Conservation (phyloP, 2,797 vertebrate genomes). For the Clarias fuscus region DNA sequence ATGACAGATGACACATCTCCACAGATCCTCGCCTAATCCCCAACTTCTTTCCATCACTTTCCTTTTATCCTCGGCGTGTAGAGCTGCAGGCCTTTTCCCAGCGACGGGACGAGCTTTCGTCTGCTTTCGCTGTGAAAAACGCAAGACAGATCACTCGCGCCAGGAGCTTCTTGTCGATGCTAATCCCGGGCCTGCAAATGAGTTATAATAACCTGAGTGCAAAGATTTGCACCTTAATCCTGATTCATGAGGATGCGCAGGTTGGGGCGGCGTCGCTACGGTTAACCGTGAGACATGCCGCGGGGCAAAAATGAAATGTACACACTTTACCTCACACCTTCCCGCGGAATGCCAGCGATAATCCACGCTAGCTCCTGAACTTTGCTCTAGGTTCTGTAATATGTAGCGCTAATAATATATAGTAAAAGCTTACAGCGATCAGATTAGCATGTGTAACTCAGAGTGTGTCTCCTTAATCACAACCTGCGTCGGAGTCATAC, state of each 20-base stretch:
- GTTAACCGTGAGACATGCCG: constrained; percentile 1
- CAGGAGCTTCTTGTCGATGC: constrained; percentile 33
- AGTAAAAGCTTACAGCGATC: background rate
- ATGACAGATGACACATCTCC: constrained; percentile 58
- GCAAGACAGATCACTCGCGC: constrained; percentile 4
- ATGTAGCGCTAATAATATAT: background rate
- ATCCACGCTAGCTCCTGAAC: background rate
- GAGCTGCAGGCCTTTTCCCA: constrained; percentile 46
- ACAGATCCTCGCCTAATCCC: constrained; percentile 55
- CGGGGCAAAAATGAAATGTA: background rate
- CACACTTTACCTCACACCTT: background rate
- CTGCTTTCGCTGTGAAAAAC: constrained; percentile 10
- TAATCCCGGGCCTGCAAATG: constrained; percentile 33
- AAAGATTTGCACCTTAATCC: constrained; percentile 20
- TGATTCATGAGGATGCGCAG: constrained; percentile 16
- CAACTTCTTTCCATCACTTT: constrained; percentile 52
- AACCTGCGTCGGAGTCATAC: background rate
- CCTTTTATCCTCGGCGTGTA: constrained; percentile 45
- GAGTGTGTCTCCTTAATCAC: background rate
- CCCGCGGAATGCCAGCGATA: background rate
- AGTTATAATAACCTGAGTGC: constrained; percentile 17
- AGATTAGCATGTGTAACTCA: background rate
- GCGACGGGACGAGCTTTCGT: constrained; percentile 22
- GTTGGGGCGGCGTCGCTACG: background rate
- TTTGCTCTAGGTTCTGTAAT: too few relatives aligned